Evolutionary conservation across 2,113 vertebrate species (phyloP), one percentile per base, ranked within the genome.

Genomic region (Oreochromis spilurus): DNA sequence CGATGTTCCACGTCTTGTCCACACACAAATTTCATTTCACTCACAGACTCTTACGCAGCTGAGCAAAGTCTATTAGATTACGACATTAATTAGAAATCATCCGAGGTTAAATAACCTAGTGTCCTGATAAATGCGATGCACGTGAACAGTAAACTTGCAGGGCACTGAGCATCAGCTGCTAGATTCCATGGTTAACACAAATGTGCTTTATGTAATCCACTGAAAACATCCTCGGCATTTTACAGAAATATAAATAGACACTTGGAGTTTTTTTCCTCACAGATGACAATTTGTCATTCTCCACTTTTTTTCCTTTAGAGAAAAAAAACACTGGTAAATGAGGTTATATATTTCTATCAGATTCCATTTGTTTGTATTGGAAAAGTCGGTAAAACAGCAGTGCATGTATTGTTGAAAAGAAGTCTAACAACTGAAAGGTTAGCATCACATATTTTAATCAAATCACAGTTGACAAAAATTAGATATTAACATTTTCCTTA

Each of bases 61-160:
- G 85, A 82, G 19, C 80, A 89, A 83, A 83, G 77, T 89, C 77
- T 82, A 78, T 84, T 38, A 82, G 82, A 92, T 88, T 78, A 89
- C 48, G 13, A 81, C 48, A 45, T 60, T 10, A 72, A 48, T 52
- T 45, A 52, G 53, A 19, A 31, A 83, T 88, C 85, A 88, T 80
- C 36, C 52, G 21, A 78, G 81, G 48, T 31, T 80, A 55, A 87
- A 54, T 77, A 40, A 81, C 50, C 21, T 17, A n/a, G 19, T 57
- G 81, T 48, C 62, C 11, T 38, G 17, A 53, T 48, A 57, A 82
- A 80, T 50, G n/a, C 12, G 57, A 81, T 48, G 50, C 48, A 82
- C 8, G 4, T 26, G 40, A 84, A 36, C n/a, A 86, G 36, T 4
- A 24, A 58, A 29, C 57, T 58, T 11, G n/a, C 36, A 6, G 24